Evolutionary conservation across 1,140 invertebrate genomes (phyloP), one percentile per base, ranked within the genome.

Genomic region (Drosophila nebulosa): DNA sequence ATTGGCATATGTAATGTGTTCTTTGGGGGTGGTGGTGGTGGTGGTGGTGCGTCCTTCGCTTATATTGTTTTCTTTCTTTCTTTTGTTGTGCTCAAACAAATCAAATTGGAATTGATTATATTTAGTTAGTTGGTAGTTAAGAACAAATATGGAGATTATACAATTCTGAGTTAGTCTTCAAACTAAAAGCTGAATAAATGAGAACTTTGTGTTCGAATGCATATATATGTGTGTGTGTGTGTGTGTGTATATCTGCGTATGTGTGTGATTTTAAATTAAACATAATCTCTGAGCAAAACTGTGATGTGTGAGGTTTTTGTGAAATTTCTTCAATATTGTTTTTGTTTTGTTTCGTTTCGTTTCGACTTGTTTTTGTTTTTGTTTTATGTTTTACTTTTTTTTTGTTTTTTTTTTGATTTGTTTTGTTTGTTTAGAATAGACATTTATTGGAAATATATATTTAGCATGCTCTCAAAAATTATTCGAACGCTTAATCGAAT

Each of bases 381-480:
- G 46, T 16, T 60, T 50, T 21, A 46, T 60, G 30, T 65, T 58
- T 64, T 69, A 32, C 52, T n/a, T 62, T 68, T 56, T 66, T 58
- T 36, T 66, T 35, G 30, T 32, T 55, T 14, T 63, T 46, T 16
- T 53, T 59, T 55, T n/a, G n/a, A n/a, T n/a, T 69, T 62, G 63
- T 69, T 42, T 64, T 56, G 12, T 51, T 46, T 36, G 75, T 69
- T 89, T 89, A 90, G 81, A 77, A 86, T 90, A 90, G 86, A 90
- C 86, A 90, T 83, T 90, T 90, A 90, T 86, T 86, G 78, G 73
- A 90, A 90, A 83, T 89, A 85, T 85, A 86, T 86, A 86, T 86
- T 86, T 79, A 90, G 86, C 86, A 90, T 90, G 86, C 86, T 90
- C 75, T 90, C 86, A 90, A 90, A 90, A 90, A 89, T 81, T 90